Conservation (phyloP, 2,888 invertebrate genomes). For the Coelogynopora nodosa region DNA sequence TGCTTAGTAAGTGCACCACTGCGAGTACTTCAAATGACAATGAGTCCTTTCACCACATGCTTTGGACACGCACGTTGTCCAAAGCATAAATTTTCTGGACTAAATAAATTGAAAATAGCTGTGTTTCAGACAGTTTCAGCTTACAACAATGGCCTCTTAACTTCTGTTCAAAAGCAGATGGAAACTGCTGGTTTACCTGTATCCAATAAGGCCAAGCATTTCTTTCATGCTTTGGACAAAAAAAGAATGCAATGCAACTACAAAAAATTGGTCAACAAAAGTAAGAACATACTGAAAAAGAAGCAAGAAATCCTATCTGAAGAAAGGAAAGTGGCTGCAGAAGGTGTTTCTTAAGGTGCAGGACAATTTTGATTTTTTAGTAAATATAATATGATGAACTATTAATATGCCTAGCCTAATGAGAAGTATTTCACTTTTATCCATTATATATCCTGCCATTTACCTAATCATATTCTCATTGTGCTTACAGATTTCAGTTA, state of each 20-base stretch:
- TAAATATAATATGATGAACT: constrained; percentile 31
- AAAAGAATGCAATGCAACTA: constrained; percentile 26
- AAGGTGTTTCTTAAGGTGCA: constrained; percentile 31
- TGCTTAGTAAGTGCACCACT: not conserved
- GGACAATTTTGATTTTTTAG: constrained; percentile 22
- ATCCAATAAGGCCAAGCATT: constrained; percentile 31
- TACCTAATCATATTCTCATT: constrained; percentile 27
- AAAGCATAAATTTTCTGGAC: not conserved
- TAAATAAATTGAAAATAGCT: constrained; percentile 28
- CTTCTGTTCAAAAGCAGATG: constrained; percentile 27
- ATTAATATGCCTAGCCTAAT: constrained; percentile 31
- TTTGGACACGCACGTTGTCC: no score
- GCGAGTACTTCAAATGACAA: no score
- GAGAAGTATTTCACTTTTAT: constrained; percentile 29
- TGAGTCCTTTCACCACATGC: no score
- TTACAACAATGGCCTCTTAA: constrained; percentile 24
- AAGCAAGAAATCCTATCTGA: constrained; percentile 31
- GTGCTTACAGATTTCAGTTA: constrained; percentile 31
- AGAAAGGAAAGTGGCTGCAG: constrained; percentile 24
- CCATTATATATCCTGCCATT: constrained; percentile 22
- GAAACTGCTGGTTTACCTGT: constrained; percentile 28
- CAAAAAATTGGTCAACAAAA: constrained; percentile 28
- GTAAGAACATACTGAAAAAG: constrained; percentile 28
- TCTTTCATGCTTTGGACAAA: constrained; percentile 22
- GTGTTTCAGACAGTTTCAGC: constrained; percentile 23